phyloP scores from a whole-genome alignment of 53 echinoderm and acorn worm genomes.

The Echinometra lucunter region DNA sequence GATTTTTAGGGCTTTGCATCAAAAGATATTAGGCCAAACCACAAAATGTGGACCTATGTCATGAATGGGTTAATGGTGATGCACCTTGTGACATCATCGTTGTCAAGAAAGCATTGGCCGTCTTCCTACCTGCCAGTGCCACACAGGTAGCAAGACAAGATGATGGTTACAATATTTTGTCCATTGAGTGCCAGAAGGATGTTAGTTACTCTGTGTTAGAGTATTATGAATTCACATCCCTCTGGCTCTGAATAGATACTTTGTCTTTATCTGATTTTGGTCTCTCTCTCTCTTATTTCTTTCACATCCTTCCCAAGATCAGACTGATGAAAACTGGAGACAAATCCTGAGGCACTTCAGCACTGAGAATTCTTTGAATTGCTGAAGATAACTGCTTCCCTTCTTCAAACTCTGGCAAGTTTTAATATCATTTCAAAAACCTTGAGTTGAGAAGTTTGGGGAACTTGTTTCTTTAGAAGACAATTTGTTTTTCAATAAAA shows the following conservation, averaged over 20 bases:
- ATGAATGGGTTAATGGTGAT: no score
- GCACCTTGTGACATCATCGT: conserved; percentile 17
- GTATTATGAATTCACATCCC: no score
- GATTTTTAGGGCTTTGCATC: no score
- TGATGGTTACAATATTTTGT: background rate
- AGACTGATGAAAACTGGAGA: background rate
- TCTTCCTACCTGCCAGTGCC: background rate
- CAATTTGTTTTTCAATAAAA: background rate
- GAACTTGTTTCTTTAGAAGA: background rate
- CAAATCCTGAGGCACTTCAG: background rate
- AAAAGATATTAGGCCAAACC: no score
- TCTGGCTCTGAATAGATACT: no score
- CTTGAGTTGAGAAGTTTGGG: background rate
- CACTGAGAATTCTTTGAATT: background rate
- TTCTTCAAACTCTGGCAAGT: background rate
- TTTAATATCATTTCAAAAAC: background rate
- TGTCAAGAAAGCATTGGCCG: background rate
- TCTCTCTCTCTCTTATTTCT: background rate
- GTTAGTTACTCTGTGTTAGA: no score
- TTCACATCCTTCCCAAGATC: background rate
- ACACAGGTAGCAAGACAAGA: background rate
- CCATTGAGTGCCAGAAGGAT: no score
- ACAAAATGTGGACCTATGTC: no score
- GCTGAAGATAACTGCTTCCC: background rate
- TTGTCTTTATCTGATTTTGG: background rate